Evolutionary conservation across 2,113 vertebrate species (phyloP), one percentile per base, ranked within the genome.

Genomic region (Phasianus colchicus): DNA sequence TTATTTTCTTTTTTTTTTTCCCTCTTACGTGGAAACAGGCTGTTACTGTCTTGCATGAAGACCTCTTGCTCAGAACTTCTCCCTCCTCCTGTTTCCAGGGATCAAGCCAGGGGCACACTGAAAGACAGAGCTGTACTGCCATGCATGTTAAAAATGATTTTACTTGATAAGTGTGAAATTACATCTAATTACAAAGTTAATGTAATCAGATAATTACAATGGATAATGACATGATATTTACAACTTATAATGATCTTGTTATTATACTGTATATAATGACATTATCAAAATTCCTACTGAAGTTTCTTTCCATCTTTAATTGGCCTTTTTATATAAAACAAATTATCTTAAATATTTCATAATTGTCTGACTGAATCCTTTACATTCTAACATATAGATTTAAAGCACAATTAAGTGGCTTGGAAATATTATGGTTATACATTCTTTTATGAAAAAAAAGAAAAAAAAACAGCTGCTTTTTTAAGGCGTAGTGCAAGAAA

Each of bases 161-260:
- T 81, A 88, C 86, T 96, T 96, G 90, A 32, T 94, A 96, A 94
- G 86, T 95, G 79, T 54, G 66, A 97, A 97, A 97, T 97, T 96
- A 94, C 83, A 71, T 94, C 94, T 96, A 97, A 97, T 98, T 96
- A 95, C 93, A 93, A 97, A 97, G 92, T 95, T 97, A 97, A 97
- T 93, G 91, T 94, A 97, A 97, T 97, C 96, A 96, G 95, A 97
- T 97, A 97, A 97, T 98, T 96, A 97, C 92, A 96, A 96, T 90
- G 88, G 79, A 52, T 92, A 92, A 96, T 95, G 96, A 96, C 78
- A 75, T 88, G 95, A 96, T 97, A 96, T 97, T 97, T 97, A 94
- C 89, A 94, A 96, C 77, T 96, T 89, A 94, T 70, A 96, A 96
- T 88, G 83, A 87, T 95, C 92, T 42, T 90, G 89, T 96, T 97